These are phyloP conservation scores for Tuberolachnus salignus DNA, from an alignment of 2,888 invertebrate species.

Conservation along the genomic window DNA sequence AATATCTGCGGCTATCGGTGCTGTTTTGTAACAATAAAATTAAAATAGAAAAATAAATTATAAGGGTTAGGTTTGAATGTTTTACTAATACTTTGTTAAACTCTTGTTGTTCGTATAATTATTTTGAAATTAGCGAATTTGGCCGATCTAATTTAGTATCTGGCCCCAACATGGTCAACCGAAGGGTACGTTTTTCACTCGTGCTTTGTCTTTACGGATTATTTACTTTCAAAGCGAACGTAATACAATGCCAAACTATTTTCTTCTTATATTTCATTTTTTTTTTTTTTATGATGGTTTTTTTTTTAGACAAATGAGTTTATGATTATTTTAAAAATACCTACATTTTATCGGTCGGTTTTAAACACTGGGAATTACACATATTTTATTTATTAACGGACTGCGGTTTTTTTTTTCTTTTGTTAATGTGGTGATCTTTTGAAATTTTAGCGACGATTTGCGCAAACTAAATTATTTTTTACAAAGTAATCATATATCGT, in stretches of 20 bases:
- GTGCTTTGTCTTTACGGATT: slow-evolving; percentile 35
- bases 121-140: slow-evolving; percentile 35
- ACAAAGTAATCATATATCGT: no score
- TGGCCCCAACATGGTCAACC: neutral
- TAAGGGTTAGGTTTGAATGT: no score
- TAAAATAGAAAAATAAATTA: no score
- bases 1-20: no score
- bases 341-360: neutral
- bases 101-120: slow-evolving; percentile 24
- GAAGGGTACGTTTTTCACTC: slow-evolving; percentile 19
- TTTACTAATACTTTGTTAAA: no score
- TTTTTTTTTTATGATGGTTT: neutral
- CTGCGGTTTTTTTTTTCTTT: no score
- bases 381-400: no score
- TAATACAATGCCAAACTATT: slow-evolving; percentile 25
- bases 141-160: neutral
- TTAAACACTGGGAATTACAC: neutral
- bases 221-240: slow-evolving; percentile 23
- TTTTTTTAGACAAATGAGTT: slow-evolving; percentile 24
- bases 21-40: no score
- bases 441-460: no score
- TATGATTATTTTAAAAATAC: slow-evolving; percentile 31
- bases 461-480: no score
- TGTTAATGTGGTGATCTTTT: no score
- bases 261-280: slow-evolving; percentile 17